phyloP scores from a whole-genome alignment of 2,113 vertebrate genomes.

The Gulo gulo region DNA sequence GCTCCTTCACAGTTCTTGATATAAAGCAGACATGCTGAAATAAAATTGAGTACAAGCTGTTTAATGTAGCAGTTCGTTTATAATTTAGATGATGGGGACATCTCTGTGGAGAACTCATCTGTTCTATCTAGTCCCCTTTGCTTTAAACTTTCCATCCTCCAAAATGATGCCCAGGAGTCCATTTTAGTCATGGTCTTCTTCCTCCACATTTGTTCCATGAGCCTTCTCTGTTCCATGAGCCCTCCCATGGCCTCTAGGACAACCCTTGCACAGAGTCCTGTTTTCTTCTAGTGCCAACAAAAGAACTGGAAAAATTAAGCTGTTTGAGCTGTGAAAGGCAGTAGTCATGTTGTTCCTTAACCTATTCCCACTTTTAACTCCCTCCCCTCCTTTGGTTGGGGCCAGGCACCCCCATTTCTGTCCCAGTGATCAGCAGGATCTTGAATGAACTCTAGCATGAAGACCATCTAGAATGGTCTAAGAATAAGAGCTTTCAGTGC shows the following conservation, averaged over 20 bases:
- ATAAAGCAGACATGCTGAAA: neutral
- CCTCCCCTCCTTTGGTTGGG: neutral
- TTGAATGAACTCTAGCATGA: neutral
- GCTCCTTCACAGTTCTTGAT: neutral
- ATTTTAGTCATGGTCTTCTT: neutral
- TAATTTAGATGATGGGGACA: neutral
- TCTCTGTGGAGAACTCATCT: neutral
- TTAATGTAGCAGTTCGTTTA: neutral
- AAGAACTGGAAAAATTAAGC: neutral
- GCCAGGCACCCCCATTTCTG: neutral
- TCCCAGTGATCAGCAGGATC: neutral
- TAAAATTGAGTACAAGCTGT: neutral
- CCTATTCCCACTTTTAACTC: neutral
- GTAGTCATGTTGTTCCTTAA: neutral
- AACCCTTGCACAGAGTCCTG: neutral
- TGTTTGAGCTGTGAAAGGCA: neutral
- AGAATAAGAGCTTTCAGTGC: neutral
- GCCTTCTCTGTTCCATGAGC: neutral
- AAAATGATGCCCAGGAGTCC: neutral
- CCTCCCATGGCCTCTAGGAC: neutral
- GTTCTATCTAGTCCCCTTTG: neutral
- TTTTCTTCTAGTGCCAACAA: neutral
- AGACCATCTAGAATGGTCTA: neutral
- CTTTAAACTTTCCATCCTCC: neutral
- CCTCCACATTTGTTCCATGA: neutral